Evolutionary conservation across 1,140 invertebrate genomes (phyloP).

Genomic region (Helicoverpa zea): DNA sequence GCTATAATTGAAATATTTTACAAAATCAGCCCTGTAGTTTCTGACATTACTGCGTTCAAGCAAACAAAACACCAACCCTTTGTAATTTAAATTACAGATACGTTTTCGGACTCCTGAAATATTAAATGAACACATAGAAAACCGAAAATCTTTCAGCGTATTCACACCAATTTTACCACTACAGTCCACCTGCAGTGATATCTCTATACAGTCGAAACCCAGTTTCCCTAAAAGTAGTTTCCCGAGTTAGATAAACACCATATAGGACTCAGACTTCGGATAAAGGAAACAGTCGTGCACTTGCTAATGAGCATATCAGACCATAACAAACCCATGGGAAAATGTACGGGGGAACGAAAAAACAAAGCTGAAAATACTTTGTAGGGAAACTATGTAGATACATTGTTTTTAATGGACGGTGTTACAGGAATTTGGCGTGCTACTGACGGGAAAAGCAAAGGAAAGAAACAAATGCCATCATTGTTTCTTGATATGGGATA

Average conservation of each 20-base stretch:
- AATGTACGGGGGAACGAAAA: background rate
- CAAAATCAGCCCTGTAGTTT: too few relatives aligned
- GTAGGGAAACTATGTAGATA: background rate
- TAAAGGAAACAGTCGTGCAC: conserved; percentile 24
- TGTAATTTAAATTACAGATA: too few relatives aligned
- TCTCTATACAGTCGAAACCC: conserved; percentile 7
- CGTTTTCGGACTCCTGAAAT: too few relatives aligned
- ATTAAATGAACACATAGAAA: too few relatives aligned
- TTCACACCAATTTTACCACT: background rate
- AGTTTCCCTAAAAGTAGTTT: conserved; percentile 20
- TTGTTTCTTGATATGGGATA: too few relatives aligned
- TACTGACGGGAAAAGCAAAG: too few relatives aligned
- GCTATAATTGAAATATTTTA: too few relatives aligned
- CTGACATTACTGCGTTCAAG: background rate
- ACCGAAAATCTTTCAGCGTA: too few relatives aligned
- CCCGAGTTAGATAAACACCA: conserved; percentile 14
- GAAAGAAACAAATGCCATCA: too few relatives aligned
- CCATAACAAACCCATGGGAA: conserved; percentile 25
- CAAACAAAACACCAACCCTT: too few relatives aligned
- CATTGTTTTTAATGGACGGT: background rate
- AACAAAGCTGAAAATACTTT: background rate
- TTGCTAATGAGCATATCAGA: conserved; percentile 38
- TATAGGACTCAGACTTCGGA: conserved; percentile 8
- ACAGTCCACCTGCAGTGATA: conserved; percentile 16
- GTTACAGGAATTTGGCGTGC: background rate